Base-by-base conservation (phyloP, 2,113 vertebrate species). In the Cololabis saira region DNA sequence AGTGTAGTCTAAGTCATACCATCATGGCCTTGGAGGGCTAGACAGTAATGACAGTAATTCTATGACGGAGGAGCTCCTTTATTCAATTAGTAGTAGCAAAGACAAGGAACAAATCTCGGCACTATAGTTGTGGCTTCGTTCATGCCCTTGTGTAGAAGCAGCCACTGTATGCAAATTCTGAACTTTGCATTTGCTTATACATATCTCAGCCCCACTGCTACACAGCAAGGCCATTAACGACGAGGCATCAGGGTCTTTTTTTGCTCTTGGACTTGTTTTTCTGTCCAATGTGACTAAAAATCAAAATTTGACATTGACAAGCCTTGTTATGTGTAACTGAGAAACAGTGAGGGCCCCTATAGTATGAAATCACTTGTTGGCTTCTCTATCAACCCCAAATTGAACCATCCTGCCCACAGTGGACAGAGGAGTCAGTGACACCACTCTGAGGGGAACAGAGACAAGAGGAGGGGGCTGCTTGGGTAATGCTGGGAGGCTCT, bases 401-500 rank as follows among this genome's bases (percentile, higher is more conserved):
- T 37, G 24, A 64, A 52, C 74, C 55, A 53, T 71, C 81, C 76
- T 81, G 68, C 74, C 82, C 51, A 69, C 68, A 58, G 74, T 78
- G 89, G 90, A 87, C 87, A 44, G 77, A 77, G 77, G 55, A 87
- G 80, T 76, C 75, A 41, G 76, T 89, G 85, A 86, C 87, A 86
- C 80, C 15, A 66, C 79, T 63, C 47, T 77, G 80, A 89, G 86
- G 78, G 83, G 71, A 82, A 74, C 75, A 79, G 79, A 90, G 83
- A 86, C 86, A 82, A 86, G 84, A 83, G 83, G 86, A 74, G 80
- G 86, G 82, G 81, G 83, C 66, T 81, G 82, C 78, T 77, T 84
- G 88, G 89, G 81, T 90, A 81, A 89, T 79, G 90, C 92, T 92
- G 78, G 83, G 80, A 93, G 93, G 93, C 90, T 87, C 91, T 89